Evolutionary conservation across 2,797 vertebrate genomes (phyloP).

Genomic region (Aeoliscus strigatus): DNA sequence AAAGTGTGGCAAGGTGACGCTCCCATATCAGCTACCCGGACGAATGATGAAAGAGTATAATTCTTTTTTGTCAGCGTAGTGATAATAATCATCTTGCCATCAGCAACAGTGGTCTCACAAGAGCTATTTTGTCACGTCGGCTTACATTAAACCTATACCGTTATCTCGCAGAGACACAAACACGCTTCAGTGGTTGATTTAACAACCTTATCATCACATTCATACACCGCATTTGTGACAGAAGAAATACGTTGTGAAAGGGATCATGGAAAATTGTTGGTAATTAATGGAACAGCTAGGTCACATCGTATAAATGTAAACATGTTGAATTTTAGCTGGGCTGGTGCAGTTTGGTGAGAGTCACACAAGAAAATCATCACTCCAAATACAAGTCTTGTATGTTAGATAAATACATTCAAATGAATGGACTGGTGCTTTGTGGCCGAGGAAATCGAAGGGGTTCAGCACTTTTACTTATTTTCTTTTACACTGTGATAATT

Average conservation of each 20-base stretch:
- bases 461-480: no score
- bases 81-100: constrained; percentile 11
- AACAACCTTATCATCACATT: background rate
- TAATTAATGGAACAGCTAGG: background rate
- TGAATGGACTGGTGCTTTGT: no score
- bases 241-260: background rate
- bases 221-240: background rate
- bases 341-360: no score
- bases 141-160: background rate
- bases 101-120: background rate
- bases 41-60: constrained; percentile 27
- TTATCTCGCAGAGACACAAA: background rate
- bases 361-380: background rate
- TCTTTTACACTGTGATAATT: no score
- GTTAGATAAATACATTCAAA: no score
- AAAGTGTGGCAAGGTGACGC: constrained; percentile 5
- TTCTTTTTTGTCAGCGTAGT: constrained; percentile 19
- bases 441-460: no score
- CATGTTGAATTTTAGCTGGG: no score
- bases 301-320: background rate
- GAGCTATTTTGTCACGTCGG: constrained; percentile 13
- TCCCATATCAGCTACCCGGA: background rate
- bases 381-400: background rate
- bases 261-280: background rate
- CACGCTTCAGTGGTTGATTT: background rate